Conservation (phyloP, 2,113 vertebrate genomes). For the Tychaedon coryphoeus region DNA sequence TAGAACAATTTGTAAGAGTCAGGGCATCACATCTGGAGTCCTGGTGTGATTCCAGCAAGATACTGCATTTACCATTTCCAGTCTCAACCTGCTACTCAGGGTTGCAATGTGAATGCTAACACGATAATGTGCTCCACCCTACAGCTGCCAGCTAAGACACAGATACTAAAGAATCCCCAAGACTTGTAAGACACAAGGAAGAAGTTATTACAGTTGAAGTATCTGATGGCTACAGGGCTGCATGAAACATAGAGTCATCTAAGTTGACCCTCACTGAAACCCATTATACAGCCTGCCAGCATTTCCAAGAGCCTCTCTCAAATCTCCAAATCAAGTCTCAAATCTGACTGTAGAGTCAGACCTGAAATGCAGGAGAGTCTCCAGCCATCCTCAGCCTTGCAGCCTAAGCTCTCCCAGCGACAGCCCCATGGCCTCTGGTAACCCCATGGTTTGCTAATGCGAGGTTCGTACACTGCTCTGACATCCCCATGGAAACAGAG, state of each 20-base stretch:
- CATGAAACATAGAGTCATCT: not conserved
- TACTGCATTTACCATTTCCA: constrained; percentile 3
- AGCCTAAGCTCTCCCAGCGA: constrained; percentile 39
- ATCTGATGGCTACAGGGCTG: not conserved
- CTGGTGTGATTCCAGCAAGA: not conserved
- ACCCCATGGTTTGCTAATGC: constrained; percentile 51
- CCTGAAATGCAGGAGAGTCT: not conserved
- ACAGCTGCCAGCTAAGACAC: not conserved
- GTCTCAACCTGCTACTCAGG: not conserved
- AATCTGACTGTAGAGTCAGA: not conserved
- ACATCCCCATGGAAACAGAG: constrained; percentile 72
- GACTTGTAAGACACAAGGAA: not conserved
- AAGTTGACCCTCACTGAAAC: not conserved
- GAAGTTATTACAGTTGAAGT: not conserved
- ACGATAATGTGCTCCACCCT: not conserved
- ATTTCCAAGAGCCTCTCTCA: not conserved
- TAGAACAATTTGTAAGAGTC: not conserved
- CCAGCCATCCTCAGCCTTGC: not conserved
- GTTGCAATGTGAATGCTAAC: not conserved
- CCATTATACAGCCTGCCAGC: not conserved
- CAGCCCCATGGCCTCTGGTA: constrained; percentile 65
- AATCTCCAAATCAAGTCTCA: not conserved
- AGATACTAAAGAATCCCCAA: not conserved
- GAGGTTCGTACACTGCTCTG: constrained; percentile 48
- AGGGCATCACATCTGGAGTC: not conserved